These are phyloP conservation scores for Ostrea denselamellosa DNA, from an alignment of 1,140 invertebrate genomes.

Conservation along the genomic window DNA sequence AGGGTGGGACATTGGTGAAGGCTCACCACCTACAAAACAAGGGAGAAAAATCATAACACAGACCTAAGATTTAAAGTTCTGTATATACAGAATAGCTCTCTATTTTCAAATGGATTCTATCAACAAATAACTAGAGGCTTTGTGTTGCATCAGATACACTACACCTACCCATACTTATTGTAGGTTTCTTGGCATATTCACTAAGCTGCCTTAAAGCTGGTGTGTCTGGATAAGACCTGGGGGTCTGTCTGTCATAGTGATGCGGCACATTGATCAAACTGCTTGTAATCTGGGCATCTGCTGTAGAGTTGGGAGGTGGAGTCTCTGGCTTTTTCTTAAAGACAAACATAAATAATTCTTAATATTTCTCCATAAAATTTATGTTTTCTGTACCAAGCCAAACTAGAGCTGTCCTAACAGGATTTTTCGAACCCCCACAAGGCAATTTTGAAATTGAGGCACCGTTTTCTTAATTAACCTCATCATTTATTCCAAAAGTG, in stretches of 20 bases:
- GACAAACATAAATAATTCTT: not conserved
- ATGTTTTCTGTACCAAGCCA: too few relatives aligned
- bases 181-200: conserved; percentile 78
- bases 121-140: too few relatives aligned
- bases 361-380: too few relatives aligned
- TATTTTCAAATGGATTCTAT: too few relatives aligned
- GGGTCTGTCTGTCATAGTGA: conserved; percentile 86
- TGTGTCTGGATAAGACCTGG: conserved; percentile 88
- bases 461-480: too few relatives aligned
- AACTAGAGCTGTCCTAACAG: too few relatives aligned
- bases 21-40: not conserved
- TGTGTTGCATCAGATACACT: not conserved
- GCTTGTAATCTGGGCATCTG: conserved; percentile 80
- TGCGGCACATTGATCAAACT: conserved; percentile 80
- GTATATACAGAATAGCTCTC: too few relatives aligned
- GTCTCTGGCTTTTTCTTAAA: conserved; percentile 85
- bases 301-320: conserved; percentile 85
- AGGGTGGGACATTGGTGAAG: conserved; percentile 53
- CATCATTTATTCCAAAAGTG: too few relatives aligned
- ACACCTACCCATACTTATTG: conserved; percentile 9
- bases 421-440: too few relatives aligned
- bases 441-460: too few relatives aligned
- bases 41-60: too few relatives aligned
- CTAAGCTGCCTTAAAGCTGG: conserved; percentile 92
- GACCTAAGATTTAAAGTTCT: too few relatives aligned